Percentiles rank a stretch among this genome's conserved stretches.
phyloP scores from a whole-genome alignment of 2,113 vertebrate species.

The Oryzias woworae region DNA sequence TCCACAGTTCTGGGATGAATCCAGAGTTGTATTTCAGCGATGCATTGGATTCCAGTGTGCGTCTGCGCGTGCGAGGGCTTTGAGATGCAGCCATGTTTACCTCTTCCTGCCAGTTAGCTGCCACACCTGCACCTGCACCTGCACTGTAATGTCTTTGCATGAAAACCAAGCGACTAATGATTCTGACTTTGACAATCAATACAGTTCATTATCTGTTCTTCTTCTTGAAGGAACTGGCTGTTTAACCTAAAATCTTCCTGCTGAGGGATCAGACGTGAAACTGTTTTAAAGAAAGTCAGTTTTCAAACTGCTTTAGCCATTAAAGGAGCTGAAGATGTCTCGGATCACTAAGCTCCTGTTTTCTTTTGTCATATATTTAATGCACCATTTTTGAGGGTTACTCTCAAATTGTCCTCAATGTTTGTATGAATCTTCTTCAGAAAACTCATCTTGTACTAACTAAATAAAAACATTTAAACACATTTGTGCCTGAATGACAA shows the following conservation, averaged over 20 bases:
- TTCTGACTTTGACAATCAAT: slow-evolving; percentile 38
- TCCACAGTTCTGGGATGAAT: slow-evolving; percentile 10
- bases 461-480: background rate
- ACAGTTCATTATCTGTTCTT: background rate
- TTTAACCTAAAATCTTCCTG: background rate
- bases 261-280: slow-evolving; percentile 36
- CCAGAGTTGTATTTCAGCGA: slow-evolving; percentile 17
- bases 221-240: slow-evolving; percentile 4
- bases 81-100: slow-evolving; percentile 44
- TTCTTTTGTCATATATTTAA: background rate
- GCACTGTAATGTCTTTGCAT: slow-evolving; percentile 25
- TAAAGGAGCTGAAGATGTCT: slow-evolving; percentile 21
- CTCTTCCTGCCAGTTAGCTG: slow-evolving; percentile 41
- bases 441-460: background rate
- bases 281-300: slow-evolving; percentile 33
- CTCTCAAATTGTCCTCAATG: too few relatives aligned
- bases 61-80: background rate
- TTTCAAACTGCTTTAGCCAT: slow-evolving; percentile 41
- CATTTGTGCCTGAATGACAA: too few relatives aligned
- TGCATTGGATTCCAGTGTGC: slow-evolving; percentile 10
- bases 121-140: slow-evolving; percentile 17
- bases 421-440: too few relatives aligned
- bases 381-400: too few relatives aligned
- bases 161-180: slow-evolving; percentile 3
- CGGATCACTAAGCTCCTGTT: slow-evolving; percentile 2